A percentile compares a stretch with the other conserved stretches of the same genome.
Evolutionary conservation across 2,888 invertebrate species (phyloP).

Genomic region (Euphydryas editha): DNA sequence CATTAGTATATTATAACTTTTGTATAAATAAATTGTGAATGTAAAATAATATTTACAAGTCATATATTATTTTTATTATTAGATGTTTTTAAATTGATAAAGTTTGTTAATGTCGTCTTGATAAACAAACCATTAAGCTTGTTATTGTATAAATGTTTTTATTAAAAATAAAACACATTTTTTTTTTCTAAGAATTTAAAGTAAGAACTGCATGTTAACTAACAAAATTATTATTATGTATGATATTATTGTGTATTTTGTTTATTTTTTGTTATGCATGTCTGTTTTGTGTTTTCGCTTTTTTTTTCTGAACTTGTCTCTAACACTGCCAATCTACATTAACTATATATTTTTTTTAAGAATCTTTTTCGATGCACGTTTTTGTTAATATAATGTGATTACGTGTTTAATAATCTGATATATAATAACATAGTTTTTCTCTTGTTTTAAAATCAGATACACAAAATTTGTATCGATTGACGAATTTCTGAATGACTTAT

Average conservation of each 20-base stretch:
- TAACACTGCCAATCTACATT: not conserved
- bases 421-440: too few relatives aligned
- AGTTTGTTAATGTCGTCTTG: not conserved
- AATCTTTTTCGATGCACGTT: too few relatives aligned
- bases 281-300: not conserved
- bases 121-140: too few relatives aligned
- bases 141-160: too few relatives aligned
- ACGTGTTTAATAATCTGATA: too few relatives aligned
- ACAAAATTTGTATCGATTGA: too few relatives aligned
- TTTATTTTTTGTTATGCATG: not conserved
- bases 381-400: too few relatives aligned
- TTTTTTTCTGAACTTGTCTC: not conserved
- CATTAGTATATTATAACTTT: too few relatives aligned
- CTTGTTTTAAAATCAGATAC: too few relatives aligned
- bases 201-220: not conserved
- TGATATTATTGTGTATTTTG: not conserved
- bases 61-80: not conserved
- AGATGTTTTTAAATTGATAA: not conserved
- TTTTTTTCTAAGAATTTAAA: too few relatives aligned
- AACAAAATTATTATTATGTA: not conserved
- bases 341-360: not conserved
- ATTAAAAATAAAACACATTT: too few relatives aligned
- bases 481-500: too few relatives aligned
- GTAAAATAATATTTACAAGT: not conserved
- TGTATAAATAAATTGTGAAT: not conserved